Percentiles rank a stretch among this genome's conserved stretches.
Evolutionary conservation across 2,113 vertebrate species (phyloP).

Genomic region (Caretta caretta): DNA sequence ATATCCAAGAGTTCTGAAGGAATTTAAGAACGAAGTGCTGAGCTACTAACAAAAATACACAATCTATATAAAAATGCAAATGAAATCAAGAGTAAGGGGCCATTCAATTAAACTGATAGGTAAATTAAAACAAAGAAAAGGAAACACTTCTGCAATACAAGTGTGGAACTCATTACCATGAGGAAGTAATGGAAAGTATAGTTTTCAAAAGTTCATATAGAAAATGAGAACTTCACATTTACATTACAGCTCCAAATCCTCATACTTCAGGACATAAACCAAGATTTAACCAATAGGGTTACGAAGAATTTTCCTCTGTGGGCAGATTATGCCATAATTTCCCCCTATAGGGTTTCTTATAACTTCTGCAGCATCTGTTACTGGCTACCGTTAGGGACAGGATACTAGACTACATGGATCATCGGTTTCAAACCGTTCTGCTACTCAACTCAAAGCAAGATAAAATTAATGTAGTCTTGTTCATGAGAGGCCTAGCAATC

Average conservation of each 20-base stretch:
- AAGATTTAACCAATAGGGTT: background rate
- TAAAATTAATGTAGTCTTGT: background rate
- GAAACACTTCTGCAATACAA: background rate
- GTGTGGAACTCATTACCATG: background rate
- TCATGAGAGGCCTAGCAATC: background rate
- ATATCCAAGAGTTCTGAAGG: background rate
- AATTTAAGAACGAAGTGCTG: background rate
- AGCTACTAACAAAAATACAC: background rate
- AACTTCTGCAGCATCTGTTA: background rate
- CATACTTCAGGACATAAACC: background rate
- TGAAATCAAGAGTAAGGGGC: background rate
- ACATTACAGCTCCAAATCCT: background rate
- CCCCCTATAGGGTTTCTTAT: background rate
- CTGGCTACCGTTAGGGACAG: background rate
- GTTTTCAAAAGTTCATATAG: background rate
- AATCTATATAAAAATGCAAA: background rate
- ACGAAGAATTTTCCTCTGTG: background rate
- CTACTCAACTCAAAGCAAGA: background rate
- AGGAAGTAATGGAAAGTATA: background rate
- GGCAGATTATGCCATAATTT: background rate
- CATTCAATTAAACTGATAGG: background rate
- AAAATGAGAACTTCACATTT: background rate
- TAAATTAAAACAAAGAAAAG: background rate
- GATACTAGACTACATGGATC: background rate
- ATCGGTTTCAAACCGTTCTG: background rate